These are phyloP conservation scores for Salpingus planirostris DNA, from an alignment of 2,888 invertebrate genomes.

Conservation along the genomic window DNA sequence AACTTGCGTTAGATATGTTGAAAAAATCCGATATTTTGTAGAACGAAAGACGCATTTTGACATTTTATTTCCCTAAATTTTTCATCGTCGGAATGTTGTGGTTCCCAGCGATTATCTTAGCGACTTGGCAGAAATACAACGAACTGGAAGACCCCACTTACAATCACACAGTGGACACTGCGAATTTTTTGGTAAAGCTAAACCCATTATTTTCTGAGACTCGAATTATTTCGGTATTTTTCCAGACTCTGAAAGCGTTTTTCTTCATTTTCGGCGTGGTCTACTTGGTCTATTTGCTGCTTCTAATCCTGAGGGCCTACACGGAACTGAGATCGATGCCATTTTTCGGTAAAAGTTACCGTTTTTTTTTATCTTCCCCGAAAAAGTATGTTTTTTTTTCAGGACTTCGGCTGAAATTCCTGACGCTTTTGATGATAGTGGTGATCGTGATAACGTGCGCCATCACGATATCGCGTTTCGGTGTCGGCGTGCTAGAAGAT, in stretches of 20 bases:
- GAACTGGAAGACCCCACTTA: constrained; percentile 87
- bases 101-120: constrained; percentile 75
- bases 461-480: constrained; percentile 76
- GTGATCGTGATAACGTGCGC: constrained; percentile 66
- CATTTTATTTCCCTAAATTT: constrained; percentile 87
- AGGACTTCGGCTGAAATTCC: constrained; percentile 88
- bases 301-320: constrained; percentile 82
- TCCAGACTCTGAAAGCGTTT: constrained; percentile 81
- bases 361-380: constrained; percentile 5
- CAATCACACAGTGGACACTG: constrained; percentile 77
- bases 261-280: constrained; percentile 78
- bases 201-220: constrained; percentile 1
- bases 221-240: no score
- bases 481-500: constrained; percentile 83
- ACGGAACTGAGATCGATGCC: constrained; percentile 95
- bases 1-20: no score
- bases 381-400: no score
- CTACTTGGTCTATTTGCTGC: constrained; percentile 76
- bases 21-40: constrained; percentile 41
- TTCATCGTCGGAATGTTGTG: constrained; percentile 79
- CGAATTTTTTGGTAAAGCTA: constrained; percentile 65
- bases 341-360: constrained; percentile 74
- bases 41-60: constrained; percentile 77
- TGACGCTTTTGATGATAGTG: constrained; percentile 76
- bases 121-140: constrained; percentile 85